Evolutionary conservation across 2,888 invertebrate genomes (phyloP).

Genomic region (Macaria notata): DNA sequence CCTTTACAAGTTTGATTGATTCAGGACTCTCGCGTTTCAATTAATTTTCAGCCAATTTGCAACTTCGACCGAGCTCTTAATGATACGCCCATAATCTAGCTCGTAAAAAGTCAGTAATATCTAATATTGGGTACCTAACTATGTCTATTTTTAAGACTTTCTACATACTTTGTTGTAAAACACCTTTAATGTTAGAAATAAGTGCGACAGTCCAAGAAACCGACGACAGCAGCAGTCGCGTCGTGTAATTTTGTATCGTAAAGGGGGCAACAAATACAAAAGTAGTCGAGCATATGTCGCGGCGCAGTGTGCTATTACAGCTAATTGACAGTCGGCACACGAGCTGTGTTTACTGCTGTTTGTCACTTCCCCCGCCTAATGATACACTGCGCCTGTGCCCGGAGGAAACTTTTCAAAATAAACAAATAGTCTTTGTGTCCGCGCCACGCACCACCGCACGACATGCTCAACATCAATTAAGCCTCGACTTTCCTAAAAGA

Average conservation of each 20-base stretch:
- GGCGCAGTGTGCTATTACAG: constrained; percentile 59
- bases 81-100: too few relatives aligned
- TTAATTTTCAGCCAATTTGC: too few relatives aligned
- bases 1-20: too few relatives aligned
- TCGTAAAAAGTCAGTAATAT: too few relatives aligned
- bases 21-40: too few relatives aligned
- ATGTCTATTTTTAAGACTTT: too few relatives aligned
- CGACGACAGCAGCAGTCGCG: constrained; percentile 11
- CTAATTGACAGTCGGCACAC: constrained; percentile 73
- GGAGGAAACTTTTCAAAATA: constrained; percentile 54
- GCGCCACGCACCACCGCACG: constrained; percentile 32
- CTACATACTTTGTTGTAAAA: background rate
- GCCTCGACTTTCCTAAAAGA: constrained; percentile 21
- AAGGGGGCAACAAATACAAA: constrained; percentile 69
- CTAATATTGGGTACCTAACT: too few relatives aligned
- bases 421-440: constrained; percentile 45
- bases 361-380: constrained; percentile 74
- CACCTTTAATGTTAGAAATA: background rate
- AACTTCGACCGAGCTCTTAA: too few relatives aligned
- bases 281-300: constrained; percentile 71
- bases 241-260: constrained; percentile 64
- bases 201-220: constrained; percentile 18
- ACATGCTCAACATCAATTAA: constrained; percentile 28
- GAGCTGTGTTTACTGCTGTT: constrained; percentile 65
- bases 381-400: constrained; percentile 54